A percentile compares a stretch with the other conserved stretches of the same genome.
These are phyloP conservation scores for Panthera leo DNA, from an alignment of 2,113 vertebrate species.

Conservation along the genomic window DNA sequence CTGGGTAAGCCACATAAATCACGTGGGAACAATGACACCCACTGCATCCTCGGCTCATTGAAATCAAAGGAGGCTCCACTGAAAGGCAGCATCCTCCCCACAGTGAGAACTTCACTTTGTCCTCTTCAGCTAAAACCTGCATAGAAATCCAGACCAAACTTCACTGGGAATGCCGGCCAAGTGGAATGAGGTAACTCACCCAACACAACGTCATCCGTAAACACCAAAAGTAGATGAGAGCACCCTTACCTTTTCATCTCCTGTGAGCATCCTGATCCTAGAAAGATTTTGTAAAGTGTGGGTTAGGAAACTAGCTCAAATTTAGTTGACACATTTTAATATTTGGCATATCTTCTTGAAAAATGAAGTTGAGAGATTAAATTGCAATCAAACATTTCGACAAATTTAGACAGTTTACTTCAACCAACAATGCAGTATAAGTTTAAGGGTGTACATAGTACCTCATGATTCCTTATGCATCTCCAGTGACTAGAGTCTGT, in stretches of 20 bases:
- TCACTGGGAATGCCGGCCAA: neutral
- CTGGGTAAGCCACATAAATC: neutral
- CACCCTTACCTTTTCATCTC: neutral
- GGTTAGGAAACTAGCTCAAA: constrained; percentile 43
- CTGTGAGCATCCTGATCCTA: neutral
- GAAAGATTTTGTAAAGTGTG: neutral
- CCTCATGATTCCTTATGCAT: neutral
- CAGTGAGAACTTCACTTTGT: neutral
- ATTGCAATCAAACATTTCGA: neutral
- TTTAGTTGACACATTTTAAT: constrained; percentile 28
- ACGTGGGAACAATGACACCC: neutral
- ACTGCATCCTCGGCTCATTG: neutral
- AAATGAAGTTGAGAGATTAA: constrained; percentile 17
- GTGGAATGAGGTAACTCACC: neutral
- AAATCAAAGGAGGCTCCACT: neutral
- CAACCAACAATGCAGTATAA: neutral
- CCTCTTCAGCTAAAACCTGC: neutral
- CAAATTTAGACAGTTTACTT: constrained; percentile 2
- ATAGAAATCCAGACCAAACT: neutral
- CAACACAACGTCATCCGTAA: neutral
- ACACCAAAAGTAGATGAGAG: neutral
- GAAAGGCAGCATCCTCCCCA: neutral
- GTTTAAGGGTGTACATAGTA: neutral
- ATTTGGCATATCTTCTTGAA: constrained; percentile 19
- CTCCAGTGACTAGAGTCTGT: neutral